Base-by-base conservation (phyloP, 1,140 invertebrate species). In the Drosophila truncata region DNA sequence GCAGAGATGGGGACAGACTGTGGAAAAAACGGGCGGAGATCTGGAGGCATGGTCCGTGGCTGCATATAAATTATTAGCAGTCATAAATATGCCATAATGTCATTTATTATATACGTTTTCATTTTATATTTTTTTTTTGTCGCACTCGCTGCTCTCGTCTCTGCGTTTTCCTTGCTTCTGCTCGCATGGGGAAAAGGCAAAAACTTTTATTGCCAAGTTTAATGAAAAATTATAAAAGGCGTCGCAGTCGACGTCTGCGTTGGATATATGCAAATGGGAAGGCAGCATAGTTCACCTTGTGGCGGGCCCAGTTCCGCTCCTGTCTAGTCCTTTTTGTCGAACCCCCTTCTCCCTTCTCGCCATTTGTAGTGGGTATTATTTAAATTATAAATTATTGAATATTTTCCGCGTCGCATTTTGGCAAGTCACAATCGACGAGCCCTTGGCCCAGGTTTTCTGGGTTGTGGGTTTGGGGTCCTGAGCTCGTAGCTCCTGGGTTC, bases 371-470 rank as follows among this genome's bases (percentile, higher is more conserved):
- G 78, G 81, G 85, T 88, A 88, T 88, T 88, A 88, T 88, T 88
- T 90, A 88, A 88, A 88, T 88, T 88, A 88, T 88, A 88, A 88
- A 88, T 88, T 88, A 88, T 88, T 88, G 84, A 88, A 88, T 85
- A 88, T 90, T 81, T 85, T 76, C 78, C 84, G 77, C 85, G 55
- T 80, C 35, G 69, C 66, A 76, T 77, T 84, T 83, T 80, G 66
- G 82, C 69, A 72, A 72, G 67, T 72, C 54, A 33, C 69, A 72
- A 61, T 52, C 66, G 60, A 47, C 20, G 31, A 35, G 37, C 57
- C 50, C 57, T 78, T 78, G 63, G 65, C 58, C 37, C 55, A 61
- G 62, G 39, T 35, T 70, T 41, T 35, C 33, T 9, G 23, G 61
- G n/a, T 13, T n/a, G 18, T 29, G 31, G 13, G 25, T 54, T 54